Conservation (phyloP, 2,113 vertebrate genomes). For the Mormyrus iriodes region DNA sequence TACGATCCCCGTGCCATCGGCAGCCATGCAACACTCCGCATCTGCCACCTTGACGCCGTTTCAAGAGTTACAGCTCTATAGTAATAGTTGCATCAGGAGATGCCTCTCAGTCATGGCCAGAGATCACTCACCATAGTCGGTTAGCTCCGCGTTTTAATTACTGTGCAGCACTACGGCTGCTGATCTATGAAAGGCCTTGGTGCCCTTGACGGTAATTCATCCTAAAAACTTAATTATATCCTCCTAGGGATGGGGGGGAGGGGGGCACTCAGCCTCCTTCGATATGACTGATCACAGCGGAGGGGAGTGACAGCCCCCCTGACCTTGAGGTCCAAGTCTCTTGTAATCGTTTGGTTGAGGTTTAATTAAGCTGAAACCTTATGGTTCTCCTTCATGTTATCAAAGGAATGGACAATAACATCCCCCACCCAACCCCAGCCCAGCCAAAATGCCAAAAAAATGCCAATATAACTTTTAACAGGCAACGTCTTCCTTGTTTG, state of each 20-base stretch:
- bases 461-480: not conserved
- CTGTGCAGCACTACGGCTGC: not conserved
- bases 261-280: not conserved
- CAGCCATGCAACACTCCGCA: not conserved
- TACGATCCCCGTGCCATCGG: not conserved
- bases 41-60: not conserved
- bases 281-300: not conserved
- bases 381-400: not conserved
- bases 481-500: not conserved
- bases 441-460: not conserved
- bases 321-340: not conserved
- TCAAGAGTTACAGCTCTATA: not conserved
- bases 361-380: not conserved
- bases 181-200: not conserved
- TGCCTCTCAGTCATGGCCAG: not conserved
- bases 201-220: constrained; percentile 3
- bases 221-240: constrained; percentile 10
- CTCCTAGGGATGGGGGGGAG: not conserved
- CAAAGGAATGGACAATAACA: not conserved
- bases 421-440: not conserved
- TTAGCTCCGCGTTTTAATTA: not conserved
- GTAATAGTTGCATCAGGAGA: not conserved
- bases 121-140: not conserved
- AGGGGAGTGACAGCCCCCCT: too few relatives aligned
- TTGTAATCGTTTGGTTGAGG: not conserved